Evolutionary conservation across 2,113 vertebrate genomes (phyloP).

Genomic region (Coracopsis vasa): DNA sequence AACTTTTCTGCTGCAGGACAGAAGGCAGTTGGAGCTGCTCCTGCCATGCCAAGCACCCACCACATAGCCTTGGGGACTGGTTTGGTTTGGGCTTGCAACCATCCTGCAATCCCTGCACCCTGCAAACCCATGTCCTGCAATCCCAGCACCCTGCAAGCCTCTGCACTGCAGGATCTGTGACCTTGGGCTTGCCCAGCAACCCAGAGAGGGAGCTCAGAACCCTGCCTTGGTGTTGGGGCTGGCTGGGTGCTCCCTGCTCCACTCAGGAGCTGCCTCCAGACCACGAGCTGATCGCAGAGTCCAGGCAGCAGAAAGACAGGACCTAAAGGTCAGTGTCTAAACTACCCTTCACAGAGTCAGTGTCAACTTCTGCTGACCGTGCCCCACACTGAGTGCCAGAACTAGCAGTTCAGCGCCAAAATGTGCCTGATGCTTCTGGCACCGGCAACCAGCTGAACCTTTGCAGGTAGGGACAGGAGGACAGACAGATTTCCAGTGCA

Average conservation of each 20-base stretch:
- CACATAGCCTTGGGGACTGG: neutral
- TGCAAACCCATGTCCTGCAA: neutral
- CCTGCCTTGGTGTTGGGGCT: neutral
- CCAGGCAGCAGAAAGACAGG: neutral
- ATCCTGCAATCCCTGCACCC: neutral
- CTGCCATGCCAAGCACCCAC: neutral
- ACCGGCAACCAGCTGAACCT: neutral
- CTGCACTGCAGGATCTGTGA: neutral
- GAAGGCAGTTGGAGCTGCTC: neutral
- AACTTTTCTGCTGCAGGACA: neutral
- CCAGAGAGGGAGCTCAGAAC: neutral
- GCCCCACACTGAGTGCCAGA: neutral
- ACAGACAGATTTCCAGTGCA: neutral
- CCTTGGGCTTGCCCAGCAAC: neutral
- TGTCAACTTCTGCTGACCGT: neutral
- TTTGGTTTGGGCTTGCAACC: neutral
- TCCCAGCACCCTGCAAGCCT: neutral
- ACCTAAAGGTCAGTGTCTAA: neutral
- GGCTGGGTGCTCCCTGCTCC: neutral
- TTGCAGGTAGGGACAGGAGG: neutral
- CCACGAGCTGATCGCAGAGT: accelerated
- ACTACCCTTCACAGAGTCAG: neutral
- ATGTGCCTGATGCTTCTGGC: neutral
- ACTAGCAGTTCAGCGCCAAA: neutral
- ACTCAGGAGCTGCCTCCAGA: neutral